phyloP scores from a whole-genome alignment of 1,140 invertebrate genomes.

The Pemphigus obesinymphae region DNA sequence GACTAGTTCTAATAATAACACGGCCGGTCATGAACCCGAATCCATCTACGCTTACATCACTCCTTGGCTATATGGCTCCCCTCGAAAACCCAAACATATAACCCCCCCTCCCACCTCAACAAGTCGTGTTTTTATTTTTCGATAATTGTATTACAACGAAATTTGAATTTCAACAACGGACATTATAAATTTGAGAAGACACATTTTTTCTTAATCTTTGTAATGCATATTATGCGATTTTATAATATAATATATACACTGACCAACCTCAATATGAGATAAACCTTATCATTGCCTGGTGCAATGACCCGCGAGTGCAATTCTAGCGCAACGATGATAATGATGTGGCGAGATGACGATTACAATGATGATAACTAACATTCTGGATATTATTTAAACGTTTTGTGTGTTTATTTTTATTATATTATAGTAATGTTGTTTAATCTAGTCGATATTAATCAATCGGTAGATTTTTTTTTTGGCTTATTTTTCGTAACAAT shows the following conservation, averaged over 20 bases:
- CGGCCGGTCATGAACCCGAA: slow-evolving; percentile 1
- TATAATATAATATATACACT: neutral
- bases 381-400: neutral
- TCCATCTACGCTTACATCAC: too few relatives aligned
- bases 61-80: too few relatives aligned
- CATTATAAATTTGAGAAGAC: too few relatives aligned
- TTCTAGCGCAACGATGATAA: neutral
- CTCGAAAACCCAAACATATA: neutral
- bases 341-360: neutral
- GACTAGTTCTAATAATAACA: neutral
- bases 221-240: too few relatives aligned
- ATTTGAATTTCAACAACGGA: too few relatives aligned
- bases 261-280: slow-evolving; percentile 22
- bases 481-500: neutral
- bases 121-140: neutral
- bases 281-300: neutral
- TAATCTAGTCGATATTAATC: neutral
- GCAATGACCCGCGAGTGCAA: neutral
- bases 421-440: neutral
- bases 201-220: too few relatives aligned
- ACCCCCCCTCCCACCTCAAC: neutral
- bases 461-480: neutral
- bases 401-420: neutral
- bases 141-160: too few relatives aligned
- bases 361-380: neutral